phyloP scores from a whole-genome alignment of 2,113 vertebrate genomes.

The Epinephelus lanceolatus region DNA sequence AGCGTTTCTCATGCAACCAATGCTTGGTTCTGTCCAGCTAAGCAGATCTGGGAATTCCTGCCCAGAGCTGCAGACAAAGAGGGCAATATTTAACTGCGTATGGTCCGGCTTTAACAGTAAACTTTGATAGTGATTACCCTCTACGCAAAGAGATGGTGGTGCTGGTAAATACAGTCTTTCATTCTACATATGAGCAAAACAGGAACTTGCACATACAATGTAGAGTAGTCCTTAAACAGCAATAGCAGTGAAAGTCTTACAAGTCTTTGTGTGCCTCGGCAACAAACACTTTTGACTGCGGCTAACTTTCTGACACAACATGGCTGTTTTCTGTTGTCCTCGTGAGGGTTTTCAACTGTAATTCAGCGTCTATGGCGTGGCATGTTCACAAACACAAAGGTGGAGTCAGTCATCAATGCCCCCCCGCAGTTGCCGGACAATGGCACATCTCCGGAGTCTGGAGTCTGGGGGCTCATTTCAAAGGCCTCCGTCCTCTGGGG shows the following conservation, averaged over 20 bases:
- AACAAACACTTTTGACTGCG: conserved; percentile 42
- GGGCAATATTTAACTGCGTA: conserved; percentile 28
- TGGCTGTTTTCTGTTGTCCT: conserved; percentile 54
- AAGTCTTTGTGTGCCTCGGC: conserved; percentile 8
- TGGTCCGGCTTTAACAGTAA: conserved; percentile 22
- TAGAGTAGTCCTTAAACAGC: background rate
- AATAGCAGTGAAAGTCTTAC: background rate
- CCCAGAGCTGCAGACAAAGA: conserved; percentile 39
- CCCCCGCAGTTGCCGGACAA: conserved; percentile 71
- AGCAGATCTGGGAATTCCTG: conserved; percentile 63
- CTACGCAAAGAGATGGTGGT: conserved; percentile 6
- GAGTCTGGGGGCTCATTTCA: conserved; percentile 78
- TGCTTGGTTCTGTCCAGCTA: conserved; percentile 45
- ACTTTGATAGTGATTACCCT: conserved; percentile 22
- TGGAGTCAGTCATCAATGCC: conserved; percentile 78
- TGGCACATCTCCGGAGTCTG: conserved; percentile 68
- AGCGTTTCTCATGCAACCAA: conserved; percentile 50
- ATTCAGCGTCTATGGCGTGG: conserved; percentile 59
- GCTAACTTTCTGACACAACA: conserved; percentile 70
- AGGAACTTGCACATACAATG: background rate
- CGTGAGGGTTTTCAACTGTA: conserved; percentile 58
- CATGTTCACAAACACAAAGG: conserved; percentile 80
- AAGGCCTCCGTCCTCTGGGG: conserved; percentile 68
- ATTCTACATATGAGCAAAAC: conserved; percentile 19
- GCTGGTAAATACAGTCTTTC: background rate